Percentiles rank a stretch among this genome's conserved stretches.
Conservation (phyloP, 2,888 invertebrate species). For the Caenorhabditis sp. region DNA sequence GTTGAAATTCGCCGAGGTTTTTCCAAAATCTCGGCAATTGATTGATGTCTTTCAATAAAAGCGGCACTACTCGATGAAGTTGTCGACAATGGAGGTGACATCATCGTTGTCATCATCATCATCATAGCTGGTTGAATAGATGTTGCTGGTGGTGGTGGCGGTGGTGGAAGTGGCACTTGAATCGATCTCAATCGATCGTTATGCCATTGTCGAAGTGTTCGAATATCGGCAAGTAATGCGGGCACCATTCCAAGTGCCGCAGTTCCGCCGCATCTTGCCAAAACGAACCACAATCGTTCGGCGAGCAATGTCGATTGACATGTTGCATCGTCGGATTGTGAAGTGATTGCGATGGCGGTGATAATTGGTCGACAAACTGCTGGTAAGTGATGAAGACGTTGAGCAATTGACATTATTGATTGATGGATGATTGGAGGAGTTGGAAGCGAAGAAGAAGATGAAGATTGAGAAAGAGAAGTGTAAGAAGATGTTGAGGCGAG, state of each 20-base stretch:
- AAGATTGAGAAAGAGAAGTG: constrained; percentile 7
- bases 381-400: constrained; percentile 30
- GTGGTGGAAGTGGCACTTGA: constrained; percentile 1
- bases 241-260: constrained; percentile 26
- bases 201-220: constrained; percentile 47
- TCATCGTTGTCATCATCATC: too few species aligned
- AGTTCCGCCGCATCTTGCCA: constrained; percentile 38
- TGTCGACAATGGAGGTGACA: neutral
- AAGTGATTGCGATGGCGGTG: constrained; percentile 42
- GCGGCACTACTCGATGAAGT: neutral
- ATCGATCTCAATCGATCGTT: constrained; percentile 33
- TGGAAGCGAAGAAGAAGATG: neutral
- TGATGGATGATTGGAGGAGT: constrained; percentile 28
- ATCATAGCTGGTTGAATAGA: constrained; percentile 20
- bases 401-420: constrained; percentile 23
- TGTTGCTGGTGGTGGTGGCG: constrained; percentile 10
- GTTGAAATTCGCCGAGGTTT: constrained; percentile 15
- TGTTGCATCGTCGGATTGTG: constrained; percentile 30
- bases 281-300: constrained; percentile 41
- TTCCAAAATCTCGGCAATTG: constrained; percentile 42
- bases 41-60: constrained; percentile 32
- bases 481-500: constrained; percentile 30
- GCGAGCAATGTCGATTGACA: constrained; percentile 33
- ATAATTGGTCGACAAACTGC: constrained; percentile 28
- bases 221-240: constrained; percentile 35